These are phyloP conservation scores for Salminus brasiliensis DNA, from an alignment of 2,113 vertebrate species.

Conservation along the genomic window DNA sequence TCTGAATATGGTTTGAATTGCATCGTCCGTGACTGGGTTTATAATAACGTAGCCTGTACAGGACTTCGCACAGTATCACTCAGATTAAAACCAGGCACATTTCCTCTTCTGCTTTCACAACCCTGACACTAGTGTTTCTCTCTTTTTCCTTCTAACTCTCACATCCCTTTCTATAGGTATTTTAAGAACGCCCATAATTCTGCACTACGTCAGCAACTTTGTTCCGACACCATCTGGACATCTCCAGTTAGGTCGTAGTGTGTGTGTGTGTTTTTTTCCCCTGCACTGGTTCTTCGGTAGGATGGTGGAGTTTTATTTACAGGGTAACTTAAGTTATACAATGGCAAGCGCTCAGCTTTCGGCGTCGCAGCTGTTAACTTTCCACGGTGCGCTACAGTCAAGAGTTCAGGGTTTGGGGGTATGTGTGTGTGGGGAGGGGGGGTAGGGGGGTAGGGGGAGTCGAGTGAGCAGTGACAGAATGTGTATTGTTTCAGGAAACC, in stretches of 20 bases:
- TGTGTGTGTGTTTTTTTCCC: too few species aligned
- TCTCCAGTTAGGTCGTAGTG: background rate
- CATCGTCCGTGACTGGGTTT: background rate
- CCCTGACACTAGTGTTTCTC: background rate
- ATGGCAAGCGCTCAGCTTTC: conserved; percentile 21
- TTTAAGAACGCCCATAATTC: background rate
- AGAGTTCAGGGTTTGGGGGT: conserved; percentile 10
- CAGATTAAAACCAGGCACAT: conserved; percentile 5
- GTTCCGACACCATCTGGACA: conserved; percentile 2
- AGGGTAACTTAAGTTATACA: conserved; percentile 5
- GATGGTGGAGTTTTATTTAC: background rate
- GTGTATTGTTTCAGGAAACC: conserved; percentile 43
- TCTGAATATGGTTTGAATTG: background rate
- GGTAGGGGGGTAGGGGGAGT: too few species aligned
- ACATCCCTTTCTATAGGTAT: conserved; percentile 1
- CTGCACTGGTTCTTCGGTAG: background rate
- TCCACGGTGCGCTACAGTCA: conserved; percentile 5
- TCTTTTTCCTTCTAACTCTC: background rate
- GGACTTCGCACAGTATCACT: background rate
- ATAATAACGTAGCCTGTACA: background rate
- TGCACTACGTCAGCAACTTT: conserved; percentile 14
- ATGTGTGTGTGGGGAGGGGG: conserved; percentile 3
- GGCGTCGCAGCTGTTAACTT: conserved; percentile 21
- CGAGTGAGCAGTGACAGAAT: conserved; percentile 24
- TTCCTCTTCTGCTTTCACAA: background rate